Evolutionary conservation across 2,113 vertebrate genomes (phyloP).

Genomic region (Equus quagga): DNA sequence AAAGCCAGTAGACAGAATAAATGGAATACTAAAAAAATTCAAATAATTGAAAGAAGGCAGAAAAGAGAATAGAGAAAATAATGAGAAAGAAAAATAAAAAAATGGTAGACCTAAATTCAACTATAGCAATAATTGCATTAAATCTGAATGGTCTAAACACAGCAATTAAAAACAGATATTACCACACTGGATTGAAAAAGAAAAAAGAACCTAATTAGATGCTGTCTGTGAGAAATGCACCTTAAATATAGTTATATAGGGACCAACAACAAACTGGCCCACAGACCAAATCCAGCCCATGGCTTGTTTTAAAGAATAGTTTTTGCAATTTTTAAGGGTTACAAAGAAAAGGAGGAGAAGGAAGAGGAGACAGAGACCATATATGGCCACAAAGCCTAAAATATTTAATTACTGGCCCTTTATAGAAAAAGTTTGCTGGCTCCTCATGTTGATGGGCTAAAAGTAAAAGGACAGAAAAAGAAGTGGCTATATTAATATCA

Average conservation of each 20-base stretch:
- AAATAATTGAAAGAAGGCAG: conserved; percentile 13
- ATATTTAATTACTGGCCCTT: not conserved
- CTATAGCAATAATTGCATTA: not conserved
- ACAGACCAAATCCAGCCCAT: not conserved
- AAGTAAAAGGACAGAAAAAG: not conserved
- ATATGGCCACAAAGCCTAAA: not conserved
- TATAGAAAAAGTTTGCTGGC: not conserved
- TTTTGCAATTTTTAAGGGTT: not conserved
- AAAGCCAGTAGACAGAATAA: conserved; percentile 16
- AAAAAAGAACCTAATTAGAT: not conserved
- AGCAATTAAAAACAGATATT: conserved; percentile 34
- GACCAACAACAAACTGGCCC: not conserved
- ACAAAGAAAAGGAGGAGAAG: not conserved
- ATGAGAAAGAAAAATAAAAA: conserved; percentile 7
- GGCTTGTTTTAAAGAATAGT: not conserved
- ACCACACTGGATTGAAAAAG: not conserved
- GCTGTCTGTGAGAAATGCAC: not conserved
- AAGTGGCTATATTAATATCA: not conserved
- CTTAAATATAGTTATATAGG: not conserved
- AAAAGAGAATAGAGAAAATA: not conserved
- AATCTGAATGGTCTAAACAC: not conserved
- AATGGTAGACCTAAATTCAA: conserved; percentile 4
- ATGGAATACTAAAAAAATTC: not conserved
- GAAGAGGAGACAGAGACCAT: not conserved
- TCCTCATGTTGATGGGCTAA: not conserved